These are phyloP conservation scores for Anadara kagoshimensis DNA, from an alignment of 1,140 invertebrate genomes.

Conservation along the genomic window DNA sequence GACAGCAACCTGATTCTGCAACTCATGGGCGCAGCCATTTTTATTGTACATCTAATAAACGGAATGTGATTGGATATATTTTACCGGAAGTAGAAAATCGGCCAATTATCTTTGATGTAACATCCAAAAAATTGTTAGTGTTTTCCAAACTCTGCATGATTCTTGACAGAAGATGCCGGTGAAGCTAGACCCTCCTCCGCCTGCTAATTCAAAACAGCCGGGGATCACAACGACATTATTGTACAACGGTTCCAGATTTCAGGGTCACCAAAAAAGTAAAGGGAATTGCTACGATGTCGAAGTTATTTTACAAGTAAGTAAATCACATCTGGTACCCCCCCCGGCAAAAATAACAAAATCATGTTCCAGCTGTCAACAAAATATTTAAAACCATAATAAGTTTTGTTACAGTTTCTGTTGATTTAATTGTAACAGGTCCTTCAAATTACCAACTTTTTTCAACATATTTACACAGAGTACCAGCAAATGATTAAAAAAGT, in stretches of 20 bases:
- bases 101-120: constrained; percentile 28
- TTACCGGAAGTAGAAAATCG: not conserved
- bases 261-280: constrained; percentile 97
- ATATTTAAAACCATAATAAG: no score
- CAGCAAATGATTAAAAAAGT: no score
- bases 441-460: no score
- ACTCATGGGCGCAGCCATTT: constrained; percentile 62
- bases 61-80: constrained; percentile 42
- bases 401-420: no score
- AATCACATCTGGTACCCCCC: not conserved
- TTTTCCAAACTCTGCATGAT: not conserved
- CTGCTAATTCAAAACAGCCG: constrained; percentile 92
- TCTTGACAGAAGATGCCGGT: constrained; percentile 44
- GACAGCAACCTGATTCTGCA: not conserved
- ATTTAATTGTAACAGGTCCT: no score
- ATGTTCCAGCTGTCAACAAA: no score
- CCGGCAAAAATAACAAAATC: no score
- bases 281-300: constrained; percentile 98
- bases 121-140: not conserved
- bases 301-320: constrained; percentile 94
- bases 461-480: no score
- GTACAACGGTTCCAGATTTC: constrained; percentile 96
- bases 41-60: constrained; percentile 23
- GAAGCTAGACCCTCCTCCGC: constrained; percentile 84
- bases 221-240: constrained; percentile 90